Evolutionary conservation across 1,140 invertebrate genomes (phyloP).

Genomic region (Lordiphosa clarofinis): DNA sequence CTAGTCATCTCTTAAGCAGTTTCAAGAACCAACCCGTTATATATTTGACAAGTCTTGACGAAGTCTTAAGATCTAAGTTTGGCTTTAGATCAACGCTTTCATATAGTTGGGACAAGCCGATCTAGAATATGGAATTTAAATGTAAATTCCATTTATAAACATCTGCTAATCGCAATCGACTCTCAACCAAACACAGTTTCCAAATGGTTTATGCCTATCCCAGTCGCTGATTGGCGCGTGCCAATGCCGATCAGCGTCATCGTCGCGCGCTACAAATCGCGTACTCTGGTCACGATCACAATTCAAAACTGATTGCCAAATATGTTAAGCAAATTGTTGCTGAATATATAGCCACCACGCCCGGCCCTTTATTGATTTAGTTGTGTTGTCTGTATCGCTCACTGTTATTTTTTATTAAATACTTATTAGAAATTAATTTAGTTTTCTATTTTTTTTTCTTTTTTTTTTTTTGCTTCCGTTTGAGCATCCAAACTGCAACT

Average conservation of each 20-base stretch:
- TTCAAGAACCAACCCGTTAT: too few species aligned
- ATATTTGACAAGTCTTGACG: too few species aligned
- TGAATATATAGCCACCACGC: neutral
- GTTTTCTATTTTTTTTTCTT: neutral
- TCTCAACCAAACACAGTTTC: slow-evolving; percentile 28
- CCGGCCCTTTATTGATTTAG: slow-evolving; percentile 1
- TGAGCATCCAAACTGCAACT: slow-evolving; percentile 5
- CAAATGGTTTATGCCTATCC: too few species aligned
- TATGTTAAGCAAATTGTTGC: slow-evolving; percentile 2
- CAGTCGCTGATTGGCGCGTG: slow-evolving; percentile 43
- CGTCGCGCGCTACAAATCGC: slow-evolving; percentile 25
- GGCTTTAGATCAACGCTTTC: too few species aligned
- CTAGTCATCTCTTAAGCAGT: too few species aligned
- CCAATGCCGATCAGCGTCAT: slow-evolving; percentile 22
- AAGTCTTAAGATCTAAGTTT: too few species aligned
- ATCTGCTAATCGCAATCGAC: slow-evolving; percentile 22
- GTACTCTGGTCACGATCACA: slow-evolving; percentile 24
- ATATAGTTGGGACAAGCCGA: too few species aligned
- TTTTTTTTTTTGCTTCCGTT: slow-evolving; percentile 14
- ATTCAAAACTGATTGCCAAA: slow-evolving; percentile 17
- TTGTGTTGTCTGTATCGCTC: neutral
- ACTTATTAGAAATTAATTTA: too few species aligned
- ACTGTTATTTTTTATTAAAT: neutral
- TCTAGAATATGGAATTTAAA: too few species aligned
- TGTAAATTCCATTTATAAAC: neutral